A percentile compares a stretch with the other conserved stretches of the same genome.
phyloP scores from a whole-genome alignment of 2,888 invertebrate genomes.

The Campopleginae sp. region DNA sequence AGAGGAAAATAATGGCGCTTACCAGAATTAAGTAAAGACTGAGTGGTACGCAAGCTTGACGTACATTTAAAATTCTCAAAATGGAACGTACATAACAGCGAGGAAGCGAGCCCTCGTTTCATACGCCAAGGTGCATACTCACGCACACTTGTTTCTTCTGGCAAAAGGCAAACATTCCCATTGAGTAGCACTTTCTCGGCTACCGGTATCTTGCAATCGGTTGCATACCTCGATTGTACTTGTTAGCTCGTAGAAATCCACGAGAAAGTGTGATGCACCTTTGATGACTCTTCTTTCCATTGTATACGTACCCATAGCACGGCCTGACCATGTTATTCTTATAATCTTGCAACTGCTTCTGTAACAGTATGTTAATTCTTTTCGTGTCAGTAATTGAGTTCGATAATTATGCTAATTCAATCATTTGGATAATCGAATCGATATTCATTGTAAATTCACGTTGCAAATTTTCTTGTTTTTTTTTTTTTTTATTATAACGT shows the following conservation, averaged over 20 bases:
- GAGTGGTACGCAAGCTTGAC: not conserved
- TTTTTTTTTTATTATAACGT: not conserved
- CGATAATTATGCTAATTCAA: not conserved
- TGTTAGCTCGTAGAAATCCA: constrained; percentile 21
- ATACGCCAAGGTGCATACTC: constrained; percentile 31
- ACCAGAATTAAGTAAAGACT: not conserved
- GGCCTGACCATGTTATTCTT: not conserved
- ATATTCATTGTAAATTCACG: not conserved
- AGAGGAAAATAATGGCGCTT: not conserved
- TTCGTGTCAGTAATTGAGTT: not conserved
- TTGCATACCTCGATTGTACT: constrained; percentile 32
- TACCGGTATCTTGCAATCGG: constrained; percentile 38
- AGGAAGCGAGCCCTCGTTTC: constrained; percentile 41
- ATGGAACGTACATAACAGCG: constrained; percentile 28
- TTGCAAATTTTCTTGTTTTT: not conserved
- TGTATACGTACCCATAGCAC: not conserved
- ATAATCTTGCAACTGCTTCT: not conserved
- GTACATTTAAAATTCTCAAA: constrained; percentile 23
- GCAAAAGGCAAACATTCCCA: constrained; percentile 23
- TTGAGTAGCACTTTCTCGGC: constrained; percentile 16
- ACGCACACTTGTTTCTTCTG: constrained; percentile 28
- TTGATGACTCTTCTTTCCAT: not conserved
- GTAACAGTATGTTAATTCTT: not conserved
- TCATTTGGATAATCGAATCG: not conserved
- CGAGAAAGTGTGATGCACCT: constrained; percentile 15